Conservation (phyloP, 1,140 invertebrate genomes). For the Sycobia sp. region DNA sequence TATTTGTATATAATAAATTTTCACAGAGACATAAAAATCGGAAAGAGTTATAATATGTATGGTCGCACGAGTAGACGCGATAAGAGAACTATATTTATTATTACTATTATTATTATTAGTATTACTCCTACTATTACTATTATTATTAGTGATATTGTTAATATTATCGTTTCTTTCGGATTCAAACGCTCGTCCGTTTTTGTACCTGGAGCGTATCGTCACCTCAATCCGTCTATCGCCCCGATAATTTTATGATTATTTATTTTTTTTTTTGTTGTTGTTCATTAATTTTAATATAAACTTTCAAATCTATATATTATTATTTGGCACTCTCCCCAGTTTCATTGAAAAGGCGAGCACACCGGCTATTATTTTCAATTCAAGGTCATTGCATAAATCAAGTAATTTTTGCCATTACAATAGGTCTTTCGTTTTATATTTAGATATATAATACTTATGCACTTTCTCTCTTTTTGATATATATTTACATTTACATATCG, state of each 20-base stretch:
- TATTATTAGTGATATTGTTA: too few species aligned
- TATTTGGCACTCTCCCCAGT: slow-evolving; percentile 53
- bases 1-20: not conserved
- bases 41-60: not conserved
- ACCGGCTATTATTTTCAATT: slow-evolving; percentile 55
- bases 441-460: slow-evolving; percentile 44
- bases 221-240: too few species aligned
- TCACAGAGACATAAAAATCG: not conserved
- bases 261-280: not conserved
- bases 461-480: slow-evolving; percentile 11
- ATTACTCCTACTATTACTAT: too few species aligned
- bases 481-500: slow-evolving; percentile 27
- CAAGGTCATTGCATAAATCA: slow-evolving; percentile 57
- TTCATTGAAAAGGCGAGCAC: slow-evolving; percentile 51
- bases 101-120: too few species aligned
- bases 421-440: slow-evolving; percentile 51
- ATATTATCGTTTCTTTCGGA: too few species aligned
- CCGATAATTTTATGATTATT: not conserved
- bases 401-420: slow-evolving; percentile 43
- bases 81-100: too few species aligned
- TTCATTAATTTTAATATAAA: slow-evolving; percentile 47
- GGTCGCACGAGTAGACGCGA: not conserved
- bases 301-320: slow-evolving; percentile 54
- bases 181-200: not conserved
- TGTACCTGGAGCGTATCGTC: too few species aligned